Percentiles rank a stretch among this genome's conserved stretches.
phyloP scores from a whole-genome alignment of 2,797 vertebrate species.

The Anguilla anguilla region DNA sequence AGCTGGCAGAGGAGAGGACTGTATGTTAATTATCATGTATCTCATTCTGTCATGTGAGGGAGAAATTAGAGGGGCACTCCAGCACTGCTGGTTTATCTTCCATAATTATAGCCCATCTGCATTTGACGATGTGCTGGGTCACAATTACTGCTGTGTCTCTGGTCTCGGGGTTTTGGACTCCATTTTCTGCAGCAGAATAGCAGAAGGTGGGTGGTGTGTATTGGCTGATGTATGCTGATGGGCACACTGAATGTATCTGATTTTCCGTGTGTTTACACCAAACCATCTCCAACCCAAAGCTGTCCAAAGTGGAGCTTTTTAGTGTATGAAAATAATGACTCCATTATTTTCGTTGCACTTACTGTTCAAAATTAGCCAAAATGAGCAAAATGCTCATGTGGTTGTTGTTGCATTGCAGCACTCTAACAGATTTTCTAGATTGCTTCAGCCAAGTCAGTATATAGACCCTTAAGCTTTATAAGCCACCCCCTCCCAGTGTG shows the following conservation, averaged over 20 bases:
- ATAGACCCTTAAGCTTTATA: not conserved
- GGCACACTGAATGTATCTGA: too few relatives aligned
- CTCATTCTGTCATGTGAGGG: constrained; percentile 73
- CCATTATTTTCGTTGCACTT: not conserved
- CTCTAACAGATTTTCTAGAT: constrained; percentile 5
- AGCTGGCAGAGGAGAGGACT: constrained; percentile 66
- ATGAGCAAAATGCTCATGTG: not conserved
- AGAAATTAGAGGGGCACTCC: constrained; percentile 80
- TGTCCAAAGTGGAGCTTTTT: not conserved
- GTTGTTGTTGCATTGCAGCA: not conserved
- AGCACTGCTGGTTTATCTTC: constrained; percentile 71
- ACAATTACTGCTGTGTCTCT: not conserved
- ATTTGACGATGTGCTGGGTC: constrained; percentile 48
- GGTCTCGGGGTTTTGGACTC: not conserved
- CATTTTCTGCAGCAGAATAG: constrained; percentile 9
- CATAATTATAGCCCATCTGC: constrained; percentile 82
- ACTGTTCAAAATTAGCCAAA: not conserved
- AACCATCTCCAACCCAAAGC: not conserved
- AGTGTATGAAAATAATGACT: not conserved
- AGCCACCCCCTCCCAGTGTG: not conserved
- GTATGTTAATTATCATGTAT: constrained; percentile 80
- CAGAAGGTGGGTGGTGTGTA: not conserved
- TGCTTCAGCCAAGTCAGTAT: not conserved
- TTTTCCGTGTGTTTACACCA: not conserved
- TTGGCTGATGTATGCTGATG: not conserved